Base-by-base conservation (phyloP, 2,113 vertebrate genomes). In the Varanus komodoensis region DNA sequence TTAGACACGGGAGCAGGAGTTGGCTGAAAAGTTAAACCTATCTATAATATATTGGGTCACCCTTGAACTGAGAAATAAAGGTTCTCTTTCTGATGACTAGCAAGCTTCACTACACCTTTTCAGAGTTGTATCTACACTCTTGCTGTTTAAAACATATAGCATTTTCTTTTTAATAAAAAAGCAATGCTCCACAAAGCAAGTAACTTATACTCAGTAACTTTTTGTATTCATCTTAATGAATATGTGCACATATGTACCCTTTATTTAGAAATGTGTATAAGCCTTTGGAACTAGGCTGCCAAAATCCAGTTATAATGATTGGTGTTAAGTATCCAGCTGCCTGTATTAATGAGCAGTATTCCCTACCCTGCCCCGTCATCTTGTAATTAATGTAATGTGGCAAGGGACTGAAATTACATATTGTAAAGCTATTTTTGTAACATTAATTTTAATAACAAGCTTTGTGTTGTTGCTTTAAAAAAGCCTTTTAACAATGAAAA, bases 271-370 rank as follows among this genome's bases (percentile, higher is more conserved):
- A n/a, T 85, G 38, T 54, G 29, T 32, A 54, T 80, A 32, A 52
- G 27, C 29, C 27, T 50, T 14, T 52, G 79, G 4, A 81, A 71
- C 67, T 19, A 71, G 73, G 48, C 67, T 67, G 34, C 44, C 57
- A 64, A 78, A 78, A 78, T 67, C 57, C 34, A 67, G 57, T 4
- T 29, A 38, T 86, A 74, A 73, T 34, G 69, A 64, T 64, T 77
- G 29, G 86, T 87, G 48, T 87, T 34, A 87, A 79, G 73, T 87
- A 67, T 79, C 61, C 19, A 79, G 61, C 75, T 79, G 74, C 38
- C 32, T 57, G 17, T 52, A 81, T n/a, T 88, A 82, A 82, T 82
- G 64, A 88, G 81, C 19, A 27, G 50, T 38, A 61, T 44, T 57
- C 21, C 38, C 4, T 44, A 44, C 38, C 25, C 48, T 57, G 3